phyloP scores from a whole-genome alignment of 2,113 vertebrate species.

The Pavo muticus region DNA sequence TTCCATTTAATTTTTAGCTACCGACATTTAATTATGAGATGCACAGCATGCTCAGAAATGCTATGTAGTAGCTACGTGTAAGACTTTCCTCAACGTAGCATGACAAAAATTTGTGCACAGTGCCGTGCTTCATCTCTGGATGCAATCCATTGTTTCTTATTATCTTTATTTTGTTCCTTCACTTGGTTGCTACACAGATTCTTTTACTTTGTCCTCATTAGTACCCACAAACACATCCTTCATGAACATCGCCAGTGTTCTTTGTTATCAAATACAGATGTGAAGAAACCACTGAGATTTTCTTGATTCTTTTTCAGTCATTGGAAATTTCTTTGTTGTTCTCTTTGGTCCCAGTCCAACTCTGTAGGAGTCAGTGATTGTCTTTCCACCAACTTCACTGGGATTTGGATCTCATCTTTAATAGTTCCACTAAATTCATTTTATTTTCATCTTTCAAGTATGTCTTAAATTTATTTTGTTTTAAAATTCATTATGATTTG shows the following conservation, averaged over 20 bases:
- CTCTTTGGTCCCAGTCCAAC: conserved; percentile 8
- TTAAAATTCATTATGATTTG: conserved; percentile 16
- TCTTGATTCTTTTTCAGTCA: conserved; percentile 46
- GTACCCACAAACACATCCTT: conserved; percentile 41
- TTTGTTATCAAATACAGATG: conserved; percentile 65
- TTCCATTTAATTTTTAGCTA: neutral
- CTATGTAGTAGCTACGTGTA: neutral
- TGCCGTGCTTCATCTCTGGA: neutral
- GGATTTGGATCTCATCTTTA: conserved; percentile 50
- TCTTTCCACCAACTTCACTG: conserved; percentile 32
- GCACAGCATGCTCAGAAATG: neutral
- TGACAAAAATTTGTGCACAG: neutral
- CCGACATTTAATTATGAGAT: neutral
- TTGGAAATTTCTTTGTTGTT: conserved; percentile 52
- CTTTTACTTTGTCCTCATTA: conserved; percentile 55
- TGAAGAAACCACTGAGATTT: conserved; percentile 56
- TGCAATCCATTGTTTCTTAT: neutral
- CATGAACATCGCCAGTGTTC: conserved; percentile 7
- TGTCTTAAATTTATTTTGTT: conserved; percentile 24
- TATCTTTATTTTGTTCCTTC: conserved; percentile 33
- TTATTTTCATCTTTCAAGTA: conserved; percentile 31
- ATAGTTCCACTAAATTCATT: neutral
- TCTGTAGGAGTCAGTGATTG: neutral
- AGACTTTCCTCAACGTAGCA: neutral
- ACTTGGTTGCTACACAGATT: conserved; percentile 43